Conservation (phyloP, 2,113 vertebrate genomes). For the Callospermophilus lateralis region DNA sequence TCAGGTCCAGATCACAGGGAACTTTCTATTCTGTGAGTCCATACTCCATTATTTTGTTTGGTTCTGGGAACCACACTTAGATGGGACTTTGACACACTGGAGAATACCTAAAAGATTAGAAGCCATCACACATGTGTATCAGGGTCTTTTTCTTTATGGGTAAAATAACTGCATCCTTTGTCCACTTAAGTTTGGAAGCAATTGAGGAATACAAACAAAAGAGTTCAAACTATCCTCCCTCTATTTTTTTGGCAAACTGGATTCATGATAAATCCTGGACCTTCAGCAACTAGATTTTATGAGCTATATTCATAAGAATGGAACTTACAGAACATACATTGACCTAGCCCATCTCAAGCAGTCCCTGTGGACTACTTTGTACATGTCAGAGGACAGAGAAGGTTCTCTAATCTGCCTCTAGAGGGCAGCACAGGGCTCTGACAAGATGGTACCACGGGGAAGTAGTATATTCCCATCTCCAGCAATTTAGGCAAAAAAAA, state of each 20-base stretch:
- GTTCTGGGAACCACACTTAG: not conserved
- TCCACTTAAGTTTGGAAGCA: not conserved
- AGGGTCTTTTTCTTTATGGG: not conserved
- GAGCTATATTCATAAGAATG: not conserved
- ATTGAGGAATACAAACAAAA: conserved; percentile 17
- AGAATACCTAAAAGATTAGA: conserved; percentile 25
- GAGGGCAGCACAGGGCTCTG: not conserved
- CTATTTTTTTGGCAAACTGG: not conserved
- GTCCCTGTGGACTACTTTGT: not conserved
- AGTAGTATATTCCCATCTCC: not conserved
- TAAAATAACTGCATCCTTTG: not conserved
- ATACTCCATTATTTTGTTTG: conserved; percentile 13
- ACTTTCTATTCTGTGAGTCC: not conserved
- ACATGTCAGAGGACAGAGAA: not conserved
- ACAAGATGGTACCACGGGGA: not conserved
- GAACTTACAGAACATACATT: not conserved
- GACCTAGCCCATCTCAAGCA: not conserved
- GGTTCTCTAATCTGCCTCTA: not conserved
- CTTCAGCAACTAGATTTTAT: not conserved
- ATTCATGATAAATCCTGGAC: not conserved
- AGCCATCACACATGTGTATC: not conserved
- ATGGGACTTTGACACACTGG: not conserved
- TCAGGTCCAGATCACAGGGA: not conserved
- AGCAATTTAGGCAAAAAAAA: not conserved
- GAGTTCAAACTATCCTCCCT: not conserved